Evolutionary conservation across 2,888 invertebrate genomes (phyloP).

Genomic region (Drosophila mulleri): DNA sequence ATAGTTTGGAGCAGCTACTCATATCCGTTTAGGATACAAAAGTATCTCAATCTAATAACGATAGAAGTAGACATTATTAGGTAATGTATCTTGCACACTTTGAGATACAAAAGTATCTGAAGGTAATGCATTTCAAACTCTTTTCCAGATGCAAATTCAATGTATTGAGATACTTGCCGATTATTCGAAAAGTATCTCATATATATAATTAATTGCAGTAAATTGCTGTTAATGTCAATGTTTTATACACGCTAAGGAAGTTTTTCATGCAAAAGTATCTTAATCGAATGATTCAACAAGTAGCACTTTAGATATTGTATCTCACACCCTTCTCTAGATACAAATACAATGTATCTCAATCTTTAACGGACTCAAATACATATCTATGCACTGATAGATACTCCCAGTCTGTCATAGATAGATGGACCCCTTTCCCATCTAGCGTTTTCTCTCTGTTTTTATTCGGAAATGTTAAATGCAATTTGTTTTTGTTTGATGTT

Average conservation of each 20-base stretch:
- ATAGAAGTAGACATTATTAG: background rate
- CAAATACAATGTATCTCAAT: background rate
- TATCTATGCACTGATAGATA: background rate
- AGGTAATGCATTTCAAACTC: no score
- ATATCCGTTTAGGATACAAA: background rate
- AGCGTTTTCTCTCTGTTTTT: background rate
- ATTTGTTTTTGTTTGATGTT: constrained; percentile 14
- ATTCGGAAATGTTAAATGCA: constrained; percentile 21
- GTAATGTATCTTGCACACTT: background rate
- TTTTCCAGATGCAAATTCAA: background rate
- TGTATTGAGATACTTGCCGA: background rate
- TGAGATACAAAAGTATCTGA: no score
- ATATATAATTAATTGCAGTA: background rate
- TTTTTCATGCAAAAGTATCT: no score
- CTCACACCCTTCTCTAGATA: background rate
- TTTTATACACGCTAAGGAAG: background rate
- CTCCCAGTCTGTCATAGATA: background rate
- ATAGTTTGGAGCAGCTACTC: background rate
- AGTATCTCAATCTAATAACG: background rate
- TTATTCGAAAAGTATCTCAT: background rate
- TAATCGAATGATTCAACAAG: background rate
- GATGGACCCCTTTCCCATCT: background rate
- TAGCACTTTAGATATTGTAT: background rate
- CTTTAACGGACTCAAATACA: no score
- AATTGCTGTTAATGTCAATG: background rate